These are phyloP conservation scores for Neodiprion virginianus DNA, from an alignment of 1,140 invertebrate species.

Conservation along the genomic window DNA sequence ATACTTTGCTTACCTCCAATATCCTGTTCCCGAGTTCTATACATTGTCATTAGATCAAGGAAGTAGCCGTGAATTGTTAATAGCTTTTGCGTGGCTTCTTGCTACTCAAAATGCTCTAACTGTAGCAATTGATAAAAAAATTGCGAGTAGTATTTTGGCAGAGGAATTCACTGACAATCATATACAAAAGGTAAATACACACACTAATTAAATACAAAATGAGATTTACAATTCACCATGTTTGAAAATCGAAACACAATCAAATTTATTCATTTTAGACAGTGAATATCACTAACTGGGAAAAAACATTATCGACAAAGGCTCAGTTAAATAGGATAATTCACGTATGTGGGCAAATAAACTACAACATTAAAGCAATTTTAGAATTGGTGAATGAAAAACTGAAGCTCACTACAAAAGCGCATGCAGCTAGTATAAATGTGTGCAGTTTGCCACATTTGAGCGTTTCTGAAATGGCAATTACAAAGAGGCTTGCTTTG, in stretches of 20 bases:
- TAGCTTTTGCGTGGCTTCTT: slow-evolving; percentile 47
- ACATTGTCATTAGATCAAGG: slow-evolving; percentile 21
- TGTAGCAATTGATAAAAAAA: slow-evolving; percentile 30
- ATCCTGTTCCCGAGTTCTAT: slow-evolving; percentile 45
- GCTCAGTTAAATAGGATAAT: slow-evolving; percentile 36
- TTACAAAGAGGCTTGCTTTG: slow-evolving; percentile 40
- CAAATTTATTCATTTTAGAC: slow-evolving; percentile 2
- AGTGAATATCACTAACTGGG: not conserved
- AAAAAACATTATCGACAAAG: slow-evolving; percentile 15
- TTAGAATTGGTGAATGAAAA: slow-evolving; percentile 42
- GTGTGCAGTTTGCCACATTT: slow-evolving; percentile 44
- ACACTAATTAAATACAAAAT: not conserved
- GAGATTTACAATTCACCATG: slow-evolving; percentile 14
- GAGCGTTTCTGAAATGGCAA: slow-evolving; percentile 41
- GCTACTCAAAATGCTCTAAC: slow-evolving; percentile 37
- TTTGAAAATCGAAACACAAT: not conserved
- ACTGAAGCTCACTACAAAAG: slow-evolving; percentile 41
- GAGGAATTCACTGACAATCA: slow-evolving; percentile 22
- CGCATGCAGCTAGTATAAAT: slow-evolving; percentile 40
- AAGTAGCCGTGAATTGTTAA: slow-evolving; percentile 35
- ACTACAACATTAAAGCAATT: slow-evolving; percentile 50
- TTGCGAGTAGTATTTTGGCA: slow-evolving; percentile 24
- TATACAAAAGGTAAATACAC: slow-evolving; percentile 17
- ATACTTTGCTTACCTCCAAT: slow-evolving; percentile 46
- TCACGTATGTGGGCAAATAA: slow-evolving; percentile 43